Evolutionary conservation across 2,797 vertebrate genomes (phyloP), one percentile per base, ranked within the genome.

Genomic region (Philypnodon macrostomus): DNA sequence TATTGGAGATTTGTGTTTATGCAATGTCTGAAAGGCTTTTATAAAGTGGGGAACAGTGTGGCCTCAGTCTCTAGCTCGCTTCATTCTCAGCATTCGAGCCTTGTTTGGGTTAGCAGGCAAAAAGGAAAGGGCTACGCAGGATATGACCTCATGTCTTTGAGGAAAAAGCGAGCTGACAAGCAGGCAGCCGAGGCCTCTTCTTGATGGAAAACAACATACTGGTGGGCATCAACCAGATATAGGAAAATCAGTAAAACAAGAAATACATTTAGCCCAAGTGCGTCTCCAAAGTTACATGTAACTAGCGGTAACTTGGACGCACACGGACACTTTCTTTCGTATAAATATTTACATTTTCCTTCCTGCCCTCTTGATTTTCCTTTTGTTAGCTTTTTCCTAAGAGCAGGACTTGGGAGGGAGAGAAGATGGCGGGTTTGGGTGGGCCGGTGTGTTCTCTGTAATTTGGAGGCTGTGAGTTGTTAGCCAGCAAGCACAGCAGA

Each of bases 141-240:
- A 91, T 87, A 87, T 90, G 80, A 89, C 87, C 83, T 90, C 85
- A 90, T 86, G 85, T 86, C 89, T 90, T 82, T 79, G 80, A 90
- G 88, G 86, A 84, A 87, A 87, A 86, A 81, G 77, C 71, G 16
- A 75, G 74, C 42, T 65, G 71, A 80, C 75, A 65, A 62, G 77
- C 75, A 74, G 78, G 85, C 59, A 70, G 75, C 61, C 47, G 73
- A 72, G 83, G 81, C 83, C 83, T 85, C 84, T 49, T 69, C 63
- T 48, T 64, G 83, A 75, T 51, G 40, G 63, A 83, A 88, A 89
- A 75, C 78, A 85, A 86, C n/a, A 80, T 83, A 73, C 53, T 68
- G 58, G 13, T 38, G 74, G 18, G 45, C 47, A 61, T 35, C 44
- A 30, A 65, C 46, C 30, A 55, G 47, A 72, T 53, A 58, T 66